Percentiles rank a stretch among this genome's conserved stretches.
Conservation (phyloP, 2,113 vertebrate genomes). For the Spea bombifrons region DNA sequence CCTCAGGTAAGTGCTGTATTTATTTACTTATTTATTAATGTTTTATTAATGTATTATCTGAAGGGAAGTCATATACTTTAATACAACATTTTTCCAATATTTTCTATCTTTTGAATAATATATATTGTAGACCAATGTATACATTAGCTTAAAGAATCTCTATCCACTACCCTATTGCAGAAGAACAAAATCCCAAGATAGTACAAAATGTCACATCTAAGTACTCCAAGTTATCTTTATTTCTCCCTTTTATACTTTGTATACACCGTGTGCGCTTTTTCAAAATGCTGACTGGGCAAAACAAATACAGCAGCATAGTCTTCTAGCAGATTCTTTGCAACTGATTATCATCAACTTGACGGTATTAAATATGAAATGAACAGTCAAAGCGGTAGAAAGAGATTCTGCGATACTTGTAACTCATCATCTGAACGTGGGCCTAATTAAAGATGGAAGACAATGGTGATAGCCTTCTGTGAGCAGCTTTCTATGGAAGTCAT, state of each 20-base stretch:
- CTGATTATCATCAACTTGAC: constrained; percentile 7
- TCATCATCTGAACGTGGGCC: background rate
- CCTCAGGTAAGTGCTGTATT: too few relatives aligned
- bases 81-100: too few relatives aligned
- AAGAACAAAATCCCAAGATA: background rate
- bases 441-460: background rate
- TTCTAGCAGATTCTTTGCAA: background rate
- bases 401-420: background rate
- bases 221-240: background rate
- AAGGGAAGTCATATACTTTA: too few relatives aligned
- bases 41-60: too few relatives aligned
- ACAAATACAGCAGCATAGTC: background rate
- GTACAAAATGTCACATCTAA: background rate
- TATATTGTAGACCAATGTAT: too few relatives aligned
- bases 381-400: background rate
- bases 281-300: constrained; percentile 8
- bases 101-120: too few relatives aligned
- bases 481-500: background rate
- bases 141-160: too few relatives aligned
- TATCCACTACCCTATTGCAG: too few relatives aligned
- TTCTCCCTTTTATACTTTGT: background rate
- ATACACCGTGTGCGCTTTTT: background rate
- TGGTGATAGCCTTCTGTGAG: background rate
- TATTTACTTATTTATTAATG: too few relatives aligned
- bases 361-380: constrained; percentile 9